Conservation (phyloP, 2,113 vertebrate genomes). For the Psilopsiagon aymara region DNA sequence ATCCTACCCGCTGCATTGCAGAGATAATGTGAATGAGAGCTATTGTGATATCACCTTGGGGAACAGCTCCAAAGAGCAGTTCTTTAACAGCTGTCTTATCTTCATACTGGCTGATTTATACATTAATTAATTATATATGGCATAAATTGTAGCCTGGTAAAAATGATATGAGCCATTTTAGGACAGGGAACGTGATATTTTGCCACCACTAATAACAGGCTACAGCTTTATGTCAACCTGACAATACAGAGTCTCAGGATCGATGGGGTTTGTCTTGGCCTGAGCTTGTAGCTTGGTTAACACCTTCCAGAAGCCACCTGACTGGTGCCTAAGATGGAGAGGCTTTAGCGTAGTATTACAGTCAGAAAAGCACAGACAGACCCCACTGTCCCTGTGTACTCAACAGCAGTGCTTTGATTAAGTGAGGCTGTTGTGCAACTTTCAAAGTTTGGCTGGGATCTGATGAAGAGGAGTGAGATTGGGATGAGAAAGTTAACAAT, state of each 20-base stretch:
- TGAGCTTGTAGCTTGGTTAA: not conserved
- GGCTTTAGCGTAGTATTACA: not conserved
- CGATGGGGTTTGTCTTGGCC: not conserved
- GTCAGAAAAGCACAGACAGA: not conserved
- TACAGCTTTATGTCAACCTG: not conserved
- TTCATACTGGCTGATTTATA: not conserved
- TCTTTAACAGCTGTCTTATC: not conserved
- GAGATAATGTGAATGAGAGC: slow-evolving; percentile 47
- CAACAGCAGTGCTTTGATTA: not conserved
- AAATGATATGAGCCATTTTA: not conserved
- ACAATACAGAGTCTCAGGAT: not conserved
- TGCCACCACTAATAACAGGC: not conserved
- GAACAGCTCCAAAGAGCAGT: not conserved
- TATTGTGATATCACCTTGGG: slow-evolving; percentile 12
- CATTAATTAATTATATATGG: not conserved
- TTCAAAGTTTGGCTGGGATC: not conserved
- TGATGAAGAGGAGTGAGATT: not conserved
- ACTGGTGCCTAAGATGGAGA: not conserved
- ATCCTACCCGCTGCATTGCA: not conserved
- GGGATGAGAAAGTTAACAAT: not conserved
- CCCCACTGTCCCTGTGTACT: rapidly evolving
- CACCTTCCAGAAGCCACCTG: not conserved
- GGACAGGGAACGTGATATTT: not conserved
- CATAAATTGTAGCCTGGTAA: not conserved
- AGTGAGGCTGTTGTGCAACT: not conserved